Evolutionary conservation across 2,888 invertebrate genomes (phyloP).

Genomic region (Malacosoma neustria): DNA sequence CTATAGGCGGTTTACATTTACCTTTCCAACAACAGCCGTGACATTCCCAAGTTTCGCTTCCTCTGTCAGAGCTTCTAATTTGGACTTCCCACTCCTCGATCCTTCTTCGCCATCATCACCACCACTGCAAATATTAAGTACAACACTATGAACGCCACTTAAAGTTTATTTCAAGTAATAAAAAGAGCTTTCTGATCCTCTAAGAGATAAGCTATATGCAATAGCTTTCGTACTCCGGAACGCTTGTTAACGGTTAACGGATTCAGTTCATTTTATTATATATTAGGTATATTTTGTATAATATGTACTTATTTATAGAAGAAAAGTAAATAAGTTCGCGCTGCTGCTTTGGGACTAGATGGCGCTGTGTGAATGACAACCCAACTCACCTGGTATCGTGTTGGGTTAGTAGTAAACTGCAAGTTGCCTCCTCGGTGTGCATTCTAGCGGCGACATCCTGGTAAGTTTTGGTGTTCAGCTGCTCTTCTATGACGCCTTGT

Average conservation of each 20-base stretch:
- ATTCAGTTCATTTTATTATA: no score
- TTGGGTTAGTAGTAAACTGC: constrained; percentile 89
- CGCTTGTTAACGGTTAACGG: no score
- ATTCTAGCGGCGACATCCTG: constrained; percentile 93
- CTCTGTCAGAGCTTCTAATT: constrained; percentile 61
- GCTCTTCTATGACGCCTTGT: constrained; percentile 98
- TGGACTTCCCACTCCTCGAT: constrained; percentile 58
- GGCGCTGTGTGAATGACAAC: no score
- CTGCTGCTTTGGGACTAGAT: no score
- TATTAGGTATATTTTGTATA: no score
- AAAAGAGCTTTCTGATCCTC: no score
- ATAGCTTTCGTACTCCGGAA: no score
- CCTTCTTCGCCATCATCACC: constrained; percentile 80
- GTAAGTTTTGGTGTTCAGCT: constrained; percentile 96
- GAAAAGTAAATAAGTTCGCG: no score
- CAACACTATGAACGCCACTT: background rate
- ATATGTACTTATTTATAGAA: no score
- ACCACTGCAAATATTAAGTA: constrained; percentile 51
- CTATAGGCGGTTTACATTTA: no score
- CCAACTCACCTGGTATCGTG: constrained; percentile 80
- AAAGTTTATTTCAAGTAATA: no score
- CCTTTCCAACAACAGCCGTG: constrained; percentile 89
- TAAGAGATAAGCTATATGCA: no score
- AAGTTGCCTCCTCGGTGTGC: constrained; percentile 97
- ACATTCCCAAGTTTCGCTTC: constrained; percentile 85